Evolutionary conservation across 2,888 invertebrate species (phyloP).

Genomic region (Eledone cirrhosa): DNA sequence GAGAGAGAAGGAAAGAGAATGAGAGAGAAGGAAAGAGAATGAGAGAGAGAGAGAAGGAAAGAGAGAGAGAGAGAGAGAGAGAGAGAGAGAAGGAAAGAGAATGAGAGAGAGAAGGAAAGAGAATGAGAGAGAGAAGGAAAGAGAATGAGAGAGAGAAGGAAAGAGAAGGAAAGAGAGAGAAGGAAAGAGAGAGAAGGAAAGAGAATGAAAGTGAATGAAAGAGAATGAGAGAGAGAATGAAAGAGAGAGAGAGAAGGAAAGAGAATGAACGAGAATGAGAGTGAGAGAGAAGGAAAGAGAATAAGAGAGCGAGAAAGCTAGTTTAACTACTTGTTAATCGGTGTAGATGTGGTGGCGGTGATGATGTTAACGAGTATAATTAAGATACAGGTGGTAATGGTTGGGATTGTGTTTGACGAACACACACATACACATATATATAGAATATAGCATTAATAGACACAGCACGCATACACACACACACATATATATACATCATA

Average conservation of each 20-base stretch:
- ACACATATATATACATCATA: conserved; percentile 6
- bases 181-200: neutral
- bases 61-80: neutral
- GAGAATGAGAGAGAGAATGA: no score
- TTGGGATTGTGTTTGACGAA: neutral
- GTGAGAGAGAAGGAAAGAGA: no score
- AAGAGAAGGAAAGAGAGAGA: neutral
- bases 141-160: neutral
- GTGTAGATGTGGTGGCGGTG: neutral
- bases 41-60: neutral
- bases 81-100: neutral
- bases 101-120: neutral
- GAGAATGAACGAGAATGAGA: no score
- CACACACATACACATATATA: neutral
- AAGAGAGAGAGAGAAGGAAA: no score
- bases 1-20: neutral
- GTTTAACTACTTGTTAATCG: neutral
- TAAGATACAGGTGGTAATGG: neutral
- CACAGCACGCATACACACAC: neutral
- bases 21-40: neutral
- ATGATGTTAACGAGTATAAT: neutral
- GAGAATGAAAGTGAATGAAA: neutral
- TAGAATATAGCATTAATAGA: neutral
- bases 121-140: neutral
- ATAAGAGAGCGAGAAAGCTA: no score